These are phyloP conservation scores for Campylomormyrus numenius DNA, from an alignment of 2,113 vertebrate species.

Conservation along the genomic window DNA sequence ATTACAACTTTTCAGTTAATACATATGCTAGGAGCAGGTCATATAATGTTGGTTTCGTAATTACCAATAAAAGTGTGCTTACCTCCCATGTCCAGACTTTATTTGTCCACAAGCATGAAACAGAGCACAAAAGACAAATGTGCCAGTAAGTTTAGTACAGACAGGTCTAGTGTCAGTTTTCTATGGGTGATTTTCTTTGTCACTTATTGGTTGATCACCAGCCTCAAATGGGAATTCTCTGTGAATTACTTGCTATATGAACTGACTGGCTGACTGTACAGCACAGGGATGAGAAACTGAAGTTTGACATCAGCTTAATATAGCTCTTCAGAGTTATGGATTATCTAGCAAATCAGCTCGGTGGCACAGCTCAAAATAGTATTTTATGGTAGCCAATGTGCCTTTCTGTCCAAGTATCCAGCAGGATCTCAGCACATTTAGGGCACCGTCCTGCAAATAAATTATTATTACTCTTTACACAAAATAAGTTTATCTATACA, in stretches of 20 bases:
- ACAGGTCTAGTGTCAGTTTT: neutral
- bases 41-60: neutral
- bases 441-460: neutral
- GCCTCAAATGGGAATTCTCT: neutral
- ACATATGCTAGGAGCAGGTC: neutral
- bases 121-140: neutral
- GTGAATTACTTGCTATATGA: neutral
- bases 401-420: neutral
- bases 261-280: neutral
- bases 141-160: neutral
- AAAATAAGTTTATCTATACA: neutral
- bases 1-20: neutral
- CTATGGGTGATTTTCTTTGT: neutral
- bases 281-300: neutral
- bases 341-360: neutral
- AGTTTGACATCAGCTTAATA: neutral
- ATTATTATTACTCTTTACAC: neutral
- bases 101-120: conserved; percentile 15
- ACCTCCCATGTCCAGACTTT: conserved; percentile 56
- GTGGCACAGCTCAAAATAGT: neutral
- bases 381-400: neutral
- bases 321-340: neutral
- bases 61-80: conserved; percentile 20
- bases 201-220: neutral
- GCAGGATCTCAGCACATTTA: neutral